phyloP scores from a whole-genome alignment of 2,888 invertebrate genomes.

The Spilosoma lubricipeda region DNA sequence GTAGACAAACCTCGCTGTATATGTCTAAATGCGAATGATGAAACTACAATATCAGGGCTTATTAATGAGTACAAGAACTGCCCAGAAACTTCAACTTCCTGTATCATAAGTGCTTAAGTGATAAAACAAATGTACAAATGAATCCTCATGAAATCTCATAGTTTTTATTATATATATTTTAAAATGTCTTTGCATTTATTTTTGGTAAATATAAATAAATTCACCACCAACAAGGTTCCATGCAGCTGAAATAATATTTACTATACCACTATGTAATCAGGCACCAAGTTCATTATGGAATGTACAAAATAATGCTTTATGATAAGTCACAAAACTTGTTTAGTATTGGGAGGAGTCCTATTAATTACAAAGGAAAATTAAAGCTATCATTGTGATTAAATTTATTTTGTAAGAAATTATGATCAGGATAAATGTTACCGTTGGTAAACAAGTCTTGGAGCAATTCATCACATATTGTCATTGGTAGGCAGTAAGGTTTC shows the following conservation, averaged over 20 bases:
- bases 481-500: constrained; percentile 60
- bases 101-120: constrained; percentile 66
- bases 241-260: background rate
- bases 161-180: background rate
- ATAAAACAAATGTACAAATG: background rate
- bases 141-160: background rate
- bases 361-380: constrained; percentile 4
- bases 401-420: constrained; percentile 40
- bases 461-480: constrained; percentile 43
- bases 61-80: constrained; percentile 90
- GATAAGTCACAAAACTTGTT: background rate
- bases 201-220: background rate
- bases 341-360: background rate
- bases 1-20: constrained; percentile 91
- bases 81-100: constrained; percentile 83
- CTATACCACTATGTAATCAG: background rate
- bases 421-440: constrained; percentile 50
- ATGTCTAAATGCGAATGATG: constrained; percentile 88
- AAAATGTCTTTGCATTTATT: background rate
- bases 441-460: constrained; percentile 52
- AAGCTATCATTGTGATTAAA: constrained; percentile 16
- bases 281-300: background rate
- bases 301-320: background rate
- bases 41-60: constrained; percentile 77
- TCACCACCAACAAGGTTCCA: background rate